Evolutionary conservation across 2,888 invertebrate species (phyloP).

Genomic region (Blastobasis adustella): DNA sequence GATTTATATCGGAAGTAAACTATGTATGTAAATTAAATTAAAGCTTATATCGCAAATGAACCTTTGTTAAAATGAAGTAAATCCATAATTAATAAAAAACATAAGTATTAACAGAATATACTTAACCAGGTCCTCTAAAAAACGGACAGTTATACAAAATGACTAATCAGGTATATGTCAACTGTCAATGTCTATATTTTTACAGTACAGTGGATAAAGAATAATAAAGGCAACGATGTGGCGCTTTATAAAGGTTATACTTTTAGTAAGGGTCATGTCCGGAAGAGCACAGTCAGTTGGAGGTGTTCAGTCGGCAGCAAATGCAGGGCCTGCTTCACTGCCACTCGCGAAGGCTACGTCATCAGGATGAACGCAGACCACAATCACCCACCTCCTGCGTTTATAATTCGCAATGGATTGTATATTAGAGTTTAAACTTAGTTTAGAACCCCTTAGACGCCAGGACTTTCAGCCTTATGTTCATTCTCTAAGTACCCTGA

Average conservation of each 20-base stretch:
- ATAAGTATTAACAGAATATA: no score
- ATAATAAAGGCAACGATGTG: neutral
- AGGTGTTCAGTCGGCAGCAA: neutral
- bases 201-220: slow-evolving; percentile 8
- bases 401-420: slow-evolving; percentile 1
- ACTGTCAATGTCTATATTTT: neutral
- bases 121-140: no score
- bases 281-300: neutral
- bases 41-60: no score
- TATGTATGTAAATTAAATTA: no score
- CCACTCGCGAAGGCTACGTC: slow-evolving; percentile 9
- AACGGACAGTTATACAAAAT: no score
- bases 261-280: neutral
- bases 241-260: neutral
- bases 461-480: no score
- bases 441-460: no score
- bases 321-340: slow-evolving; percentile 22
- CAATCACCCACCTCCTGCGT: slow-evolving; percentile 14
- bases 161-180: no score
- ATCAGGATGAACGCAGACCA: slow-evolving; percentile 15
- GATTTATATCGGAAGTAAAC: no score
- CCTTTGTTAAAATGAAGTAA: no score
- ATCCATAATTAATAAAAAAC: no score
- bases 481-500: no score
- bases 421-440: slow-evolving; percentile 1